These are phyloP conservation scores for Tor tambroides DNA, from an alignment of 2,113 vertebrate species.

Conservation along the genomic window DNA sequence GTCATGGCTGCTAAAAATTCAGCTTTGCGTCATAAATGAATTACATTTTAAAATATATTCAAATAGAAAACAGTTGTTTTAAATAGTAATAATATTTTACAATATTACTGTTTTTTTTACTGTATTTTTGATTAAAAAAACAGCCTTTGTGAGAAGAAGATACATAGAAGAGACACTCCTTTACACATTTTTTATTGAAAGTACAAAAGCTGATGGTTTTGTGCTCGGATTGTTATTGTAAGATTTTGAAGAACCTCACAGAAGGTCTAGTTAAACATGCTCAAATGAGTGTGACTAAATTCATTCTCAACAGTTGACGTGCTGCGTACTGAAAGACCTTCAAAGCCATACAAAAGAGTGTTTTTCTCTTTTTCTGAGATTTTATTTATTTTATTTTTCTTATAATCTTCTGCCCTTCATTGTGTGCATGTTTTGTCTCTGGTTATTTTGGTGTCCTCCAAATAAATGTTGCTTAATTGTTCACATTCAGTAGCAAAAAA, in stretches of 20 bases:
- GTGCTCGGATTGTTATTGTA: background rate
- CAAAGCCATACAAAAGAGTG: background rate
- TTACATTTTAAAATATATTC: too few species aligned
- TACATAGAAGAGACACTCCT: too few species aligned
- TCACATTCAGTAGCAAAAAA: background rate
- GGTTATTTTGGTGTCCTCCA: slow-evolving; percentile 15
- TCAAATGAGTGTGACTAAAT: background rate
- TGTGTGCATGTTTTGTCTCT: background rate
- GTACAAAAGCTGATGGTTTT: background rate
- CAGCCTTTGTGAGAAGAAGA: too few species aligned
- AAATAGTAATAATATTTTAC: too few species aligned
- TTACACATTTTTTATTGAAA: background rate
- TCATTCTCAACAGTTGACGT: background rate
- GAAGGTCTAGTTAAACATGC: background rate
- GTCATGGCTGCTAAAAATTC: too few species aligned
- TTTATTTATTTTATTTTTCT: background rate
- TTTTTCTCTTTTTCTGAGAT: background rate
- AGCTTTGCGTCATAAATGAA: too few species aligned
- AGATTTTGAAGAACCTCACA: background rate
- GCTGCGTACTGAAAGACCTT: background rate
- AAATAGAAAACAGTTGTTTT: too few species aligned
- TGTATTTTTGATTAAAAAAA: too few species aligned
- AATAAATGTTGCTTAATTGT: background rate
- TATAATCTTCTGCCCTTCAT: background rate
- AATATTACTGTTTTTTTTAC: too few species aligned